Conservation (phyloP, 2,113 vertebrate genomes). For the Marmota flaviventris region DNA sequence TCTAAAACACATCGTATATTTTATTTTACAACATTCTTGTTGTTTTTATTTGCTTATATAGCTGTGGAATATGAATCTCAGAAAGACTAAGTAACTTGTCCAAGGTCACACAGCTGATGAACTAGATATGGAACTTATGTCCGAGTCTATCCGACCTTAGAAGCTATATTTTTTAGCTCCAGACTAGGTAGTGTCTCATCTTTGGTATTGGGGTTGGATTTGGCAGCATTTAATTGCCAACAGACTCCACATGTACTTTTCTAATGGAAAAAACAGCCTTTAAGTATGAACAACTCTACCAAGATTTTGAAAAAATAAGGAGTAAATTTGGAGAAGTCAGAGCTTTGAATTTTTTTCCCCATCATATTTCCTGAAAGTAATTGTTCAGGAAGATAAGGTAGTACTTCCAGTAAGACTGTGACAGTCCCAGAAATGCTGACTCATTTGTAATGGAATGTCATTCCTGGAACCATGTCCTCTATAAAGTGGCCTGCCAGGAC, state of each 20-base stretch:
- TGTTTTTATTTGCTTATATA: conserved; percentile 28
- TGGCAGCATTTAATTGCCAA: conserved; percentile 33
- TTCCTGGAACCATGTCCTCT: conserved; percentile 76
- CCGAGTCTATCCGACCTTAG: background rate
- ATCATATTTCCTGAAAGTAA: conserved; percentile 81
- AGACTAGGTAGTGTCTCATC: background rate
- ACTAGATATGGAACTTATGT: background rate
- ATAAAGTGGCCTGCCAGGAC: conserved; percentile 50
- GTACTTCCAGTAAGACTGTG: conserved; percentile 80
- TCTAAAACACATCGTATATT: background rate
- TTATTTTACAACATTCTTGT: conserved; percentile 52
- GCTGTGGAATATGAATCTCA: conserved; percentile 43
- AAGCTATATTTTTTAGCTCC: conserved; percentile 25
- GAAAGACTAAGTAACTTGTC: conserved; percentile 16
- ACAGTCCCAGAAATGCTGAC: conserved; percentile 78
- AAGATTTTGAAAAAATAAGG: conserved; percentile 46
- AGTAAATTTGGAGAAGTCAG: conserved; percentile 68
- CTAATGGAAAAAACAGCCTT: conserved; percentile 59
- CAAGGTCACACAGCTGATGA: conserved; percentile 26
- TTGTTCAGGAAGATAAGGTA: conserved; percentile 75
- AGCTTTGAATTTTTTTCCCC: conserved; percentile 53
- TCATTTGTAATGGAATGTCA: conserved; percentile 60
- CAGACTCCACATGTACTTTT: background rate
- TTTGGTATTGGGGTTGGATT: conserved; percentile 23
- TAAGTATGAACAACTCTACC: background rate